Percentiles rank a stretch among this genome's conserved stretches.
These are phyloP conservation scores for Limnephilus lunatus DNA, from an alignment of 2,888 invertebrate species.

Conservation along the genomic window DNA sequence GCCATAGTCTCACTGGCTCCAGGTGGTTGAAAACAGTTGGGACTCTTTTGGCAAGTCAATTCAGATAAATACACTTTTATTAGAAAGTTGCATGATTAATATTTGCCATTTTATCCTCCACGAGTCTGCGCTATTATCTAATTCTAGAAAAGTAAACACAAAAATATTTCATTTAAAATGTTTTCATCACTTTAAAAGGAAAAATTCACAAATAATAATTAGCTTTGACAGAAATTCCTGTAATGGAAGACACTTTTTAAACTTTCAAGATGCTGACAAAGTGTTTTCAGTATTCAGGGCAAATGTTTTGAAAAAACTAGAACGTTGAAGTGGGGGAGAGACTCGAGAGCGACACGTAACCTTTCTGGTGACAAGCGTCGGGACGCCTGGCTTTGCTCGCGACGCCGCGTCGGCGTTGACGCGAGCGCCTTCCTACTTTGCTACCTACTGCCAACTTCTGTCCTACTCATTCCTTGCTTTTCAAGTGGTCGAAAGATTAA, in stretches of 20 bases:
- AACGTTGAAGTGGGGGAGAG: slow-evolving; percentile 35
- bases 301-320: slow-evolving; percentile 41
- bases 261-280: not conserved
- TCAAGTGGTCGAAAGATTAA: slow-evolving; percentile 36
- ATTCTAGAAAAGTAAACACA: no score
- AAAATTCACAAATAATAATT: not conserved
- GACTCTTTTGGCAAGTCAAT: no score
- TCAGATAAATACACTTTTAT: no score
- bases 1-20: no score
- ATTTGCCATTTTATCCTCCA: no score
- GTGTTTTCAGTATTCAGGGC: slow-evolving; percentile 32
- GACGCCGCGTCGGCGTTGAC: slow-evolving; percentile 28
- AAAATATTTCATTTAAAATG: not conserved
- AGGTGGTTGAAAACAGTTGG: no score
- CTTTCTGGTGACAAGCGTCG: slow-evolving; percentile 52
- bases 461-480: not conserved
- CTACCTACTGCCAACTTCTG: not conserved
- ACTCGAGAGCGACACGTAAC: slow-evolving; percentile 48
- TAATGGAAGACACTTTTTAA: slow-evolving; percentile 8
- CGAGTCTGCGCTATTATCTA: no score
- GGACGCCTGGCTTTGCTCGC: slow-evolving; percentile 40
- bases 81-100: no score
- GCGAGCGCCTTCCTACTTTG: not conserved
- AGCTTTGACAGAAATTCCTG: not conserved
- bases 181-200: not conserved